Base-by-base conservation (phyloP, 2,888 invertebrate genomes). In the Cotesia congregata region DNA sequence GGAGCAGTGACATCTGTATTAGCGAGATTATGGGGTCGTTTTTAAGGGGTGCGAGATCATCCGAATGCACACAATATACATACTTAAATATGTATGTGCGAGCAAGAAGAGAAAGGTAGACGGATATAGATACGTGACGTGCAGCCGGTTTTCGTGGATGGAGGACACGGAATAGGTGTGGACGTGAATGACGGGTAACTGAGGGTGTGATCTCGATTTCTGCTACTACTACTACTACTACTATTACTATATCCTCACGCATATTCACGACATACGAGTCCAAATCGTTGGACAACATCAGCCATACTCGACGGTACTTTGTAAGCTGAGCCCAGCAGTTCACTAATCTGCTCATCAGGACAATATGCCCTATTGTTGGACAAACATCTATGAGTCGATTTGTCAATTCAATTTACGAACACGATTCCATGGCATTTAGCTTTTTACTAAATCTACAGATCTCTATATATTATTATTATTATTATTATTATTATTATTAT, bases 1-100 rank as follows among this genome's bases (percentile, higher is more conserved):
- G 78, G 80, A 82, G 83, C 84, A 80, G 83, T 88, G 89, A 89
- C 88, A 88, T 89, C 89, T 88, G 88, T 88, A 89, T 89, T 88
- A 89, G 86, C 86, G 83, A 85, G 86, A 87, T 87, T 87, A 86
- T 84, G 85, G 82, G 81, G 81, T 80, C 77, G 82, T 82, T 83
- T 83, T 74, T 67, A 39, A 70, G 74, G 77, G 77, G 77, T 77
- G 73, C 70, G 69, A 20, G 59, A 67, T 50, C 15, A 69, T 64
- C 73, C 62, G 67, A 59, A 67, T 50, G 68, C 70, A 73, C 38
- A 65, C 50, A n/a, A 7, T 40, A 41, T 41, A 15, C 62, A 40
- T 64, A 41, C 17, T 64, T 64, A 71, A 40, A 68, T 41, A 59
- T 50, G 50, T 50, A 50, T 50, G 12, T 50, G 12, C 4, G 50